phyloP scores from a whole-genome alignment of 2,888 invertebrate genomes.

The Psylliodes chrysocephalus region DNA sequence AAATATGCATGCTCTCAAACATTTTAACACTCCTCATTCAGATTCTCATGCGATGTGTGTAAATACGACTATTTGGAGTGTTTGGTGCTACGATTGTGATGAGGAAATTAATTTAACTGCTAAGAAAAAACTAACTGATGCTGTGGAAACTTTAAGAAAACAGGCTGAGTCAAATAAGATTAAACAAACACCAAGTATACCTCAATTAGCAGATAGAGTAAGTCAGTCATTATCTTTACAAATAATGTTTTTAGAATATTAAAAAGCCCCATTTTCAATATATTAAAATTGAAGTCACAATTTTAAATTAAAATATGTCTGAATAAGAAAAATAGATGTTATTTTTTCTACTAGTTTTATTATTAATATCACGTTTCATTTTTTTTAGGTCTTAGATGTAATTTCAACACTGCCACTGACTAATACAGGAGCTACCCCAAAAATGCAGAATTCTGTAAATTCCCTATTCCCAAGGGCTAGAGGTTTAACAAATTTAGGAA shows the following conservation, averaged over 20 bases:
- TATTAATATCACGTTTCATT: too few relatives aligned
- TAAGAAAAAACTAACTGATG: slow-evolving; percentile 75
- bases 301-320: too few relatives aligned
- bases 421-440: slow-evolving; percentile 48
- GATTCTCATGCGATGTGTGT: slow-evolving; percentile 80
- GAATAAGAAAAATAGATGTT: too few relatives aligned
- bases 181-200: slow-evolving; percentile 42
- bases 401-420: slow-evolving; percentile 25
- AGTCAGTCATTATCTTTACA: too few relatives aligned
- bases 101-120: slow-evolving; percentile 72
- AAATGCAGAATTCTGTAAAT: slow-evolving; percentile 28
- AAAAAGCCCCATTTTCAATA: too few relatives aligned
- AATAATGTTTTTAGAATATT: too few relatives aligned
- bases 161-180: slow-evolving; percentile 57
- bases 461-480: slow-evolving; percentile 69
- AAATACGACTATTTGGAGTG: slow-evolving; percentile 76
- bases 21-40: slow-evolving; percentile 79
- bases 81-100: slow-evolving; percentile 86
- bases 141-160: slow-evolving; percentile 78
- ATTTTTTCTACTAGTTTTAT: too few relatives aligned
- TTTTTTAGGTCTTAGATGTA: slow-evolving; percentile 41
- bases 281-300: too few relatives aligned
- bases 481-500: slow-evolving; percentile 91
- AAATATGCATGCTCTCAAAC: slow-evolving; percentile 78
- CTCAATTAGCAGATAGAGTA: slow-evolving; percentile 45